Percentiles rank a stretch among this genome's conserved stretches.
These are phyloP conservation scores for Achlya flavicornis DNA, from an alignment of 2,888 invertebrate genomes.

Conservation along the genomic window DNA sequence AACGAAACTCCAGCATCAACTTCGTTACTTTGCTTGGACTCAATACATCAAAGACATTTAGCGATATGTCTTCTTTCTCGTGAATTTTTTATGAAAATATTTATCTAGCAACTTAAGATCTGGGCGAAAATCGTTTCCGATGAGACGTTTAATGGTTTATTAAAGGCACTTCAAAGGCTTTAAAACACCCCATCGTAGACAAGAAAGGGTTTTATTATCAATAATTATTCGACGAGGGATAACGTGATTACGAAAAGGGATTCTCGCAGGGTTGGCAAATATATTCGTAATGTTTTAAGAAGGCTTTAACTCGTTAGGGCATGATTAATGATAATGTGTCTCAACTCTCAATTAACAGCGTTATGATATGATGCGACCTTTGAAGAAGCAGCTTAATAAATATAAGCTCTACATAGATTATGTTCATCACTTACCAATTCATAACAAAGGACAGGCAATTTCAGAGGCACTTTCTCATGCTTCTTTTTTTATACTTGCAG, in stretches of 20 bases:
- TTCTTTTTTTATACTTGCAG: too few species aligned
- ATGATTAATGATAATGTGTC: constrained; percentile 7
- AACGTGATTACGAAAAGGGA: constrained; percentile 45
- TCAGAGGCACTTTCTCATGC: not conserved
- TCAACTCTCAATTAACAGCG: constrained; percentile 2
- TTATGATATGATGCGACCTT: not conserved
- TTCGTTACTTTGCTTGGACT: not conserved
- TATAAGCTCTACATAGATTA: not conserved
- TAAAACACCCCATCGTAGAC: constrained; percentile 27
- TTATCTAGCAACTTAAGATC: constrained; percentile 13
- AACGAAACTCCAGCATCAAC: not conserved
- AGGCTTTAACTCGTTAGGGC: constrained; percentile 8
- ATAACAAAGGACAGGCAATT: not conserved
- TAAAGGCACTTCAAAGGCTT: constrained; percentile 51
- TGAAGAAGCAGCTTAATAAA: not conserved
- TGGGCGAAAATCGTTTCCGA: constrained; percentile 27
- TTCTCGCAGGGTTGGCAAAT: constrained; percentile 26
- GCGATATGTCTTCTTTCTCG: not conserved
- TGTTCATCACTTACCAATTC: not conserved
- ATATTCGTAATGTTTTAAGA: constrained; percentile 6
- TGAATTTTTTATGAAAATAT: not conserved
- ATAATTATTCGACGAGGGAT: constrained; percentile 53
- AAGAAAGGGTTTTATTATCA: constrained; percentile 51
- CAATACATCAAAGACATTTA: not conserved
- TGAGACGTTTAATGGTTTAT: constrained; percentile 49